Evolutionary conservation across 1,140 invertebrate genomes (phyloP).

Genomic region (Drosophila cardini): DNA sequence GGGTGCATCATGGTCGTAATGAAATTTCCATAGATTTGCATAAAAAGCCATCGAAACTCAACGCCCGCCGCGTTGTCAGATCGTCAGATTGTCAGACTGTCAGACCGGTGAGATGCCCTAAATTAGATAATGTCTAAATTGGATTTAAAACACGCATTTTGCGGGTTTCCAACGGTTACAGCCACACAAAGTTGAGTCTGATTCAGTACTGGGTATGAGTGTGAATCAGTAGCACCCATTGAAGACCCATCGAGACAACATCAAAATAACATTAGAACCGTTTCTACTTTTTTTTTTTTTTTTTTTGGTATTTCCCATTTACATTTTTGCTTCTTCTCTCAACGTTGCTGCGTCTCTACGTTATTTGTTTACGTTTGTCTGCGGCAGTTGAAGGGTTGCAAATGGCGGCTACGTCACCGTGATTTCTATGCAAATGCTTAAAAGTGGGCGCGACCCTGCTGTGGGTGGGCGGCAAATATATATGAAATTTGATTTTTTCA

Average conservation of each 20-base stretch:
- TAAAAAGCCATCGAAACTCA: constrained; percentile 55
- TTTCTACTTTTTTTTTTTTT: neutral
- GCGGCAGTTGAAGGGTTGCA: constrained; percentile 74
- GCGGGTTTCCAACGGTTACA: constrained; percentile 72
- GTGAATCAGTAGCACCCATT: constrained; percentile 57
- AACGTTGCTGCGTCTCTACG: constrained; percentile 17
- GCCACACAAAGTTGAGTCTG: constrained; percentile 8
- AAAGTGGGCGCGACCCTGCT: neutral
- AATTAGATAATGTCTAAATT: constrained; percentile 85
- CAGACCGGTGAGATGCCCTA: constrained; percentile 65
- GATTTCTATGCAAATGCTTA: constrained; percentile 76
- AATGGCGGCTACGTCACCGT: constrained; percentile 28
- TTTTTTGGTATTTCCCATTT: constrained; percentile 27
- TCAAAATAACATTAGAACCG: constrained; percentile 79
- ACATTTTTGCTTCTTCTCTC: neutral
- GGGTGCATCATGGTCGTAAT: constrained; percentile 63
- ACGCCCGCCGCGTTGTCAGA: constrained; percentile 31
- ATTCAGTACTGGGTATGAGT: neutral
- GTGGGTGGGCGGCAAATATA: constrained; percentile 10
- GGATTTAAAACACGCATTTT: constrained; percentile 84
- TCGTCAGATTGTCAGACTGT: constrained; percentile 17
- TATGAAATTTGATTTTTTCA: constrained; percentile 68
- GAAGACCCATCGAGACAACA: constrained; percentile 79
- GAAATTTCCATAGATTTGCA: constrained; percentile 83
- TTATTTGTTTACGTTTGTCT: constrained; percentile 18